Evolutionary conservation across 2,888 invertebrate genomes (phyloP), one percentile per base, ranked within the genome.

Genomic region (Allolobophora icterica): DNA sequence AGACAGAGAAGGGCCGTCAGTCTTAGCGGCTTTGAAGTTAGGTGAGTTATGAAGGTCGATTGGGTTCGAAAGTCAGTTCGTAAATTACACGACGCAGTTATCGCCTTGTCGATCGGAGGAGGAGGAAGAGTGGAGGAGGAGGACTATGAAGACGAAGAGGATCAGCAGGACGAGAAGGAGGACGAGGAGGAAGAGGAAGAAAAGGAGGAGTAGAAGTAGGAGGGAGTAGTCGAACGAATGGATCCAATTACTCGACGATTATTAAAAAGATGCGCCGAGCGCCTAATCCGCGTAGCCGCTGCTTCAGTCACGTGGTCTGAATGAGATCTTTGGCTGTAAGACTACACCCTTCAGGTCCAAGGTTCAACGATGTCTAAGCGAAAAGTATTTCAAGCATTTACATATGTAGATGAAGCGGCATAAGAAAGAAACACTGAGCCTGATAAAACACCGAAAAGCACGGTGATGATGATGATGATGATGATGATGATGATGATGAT

Each of bases 181-280:
- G 42, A 17, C 1, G 17, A 42, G 42, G 42, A 42, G 42, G 15
- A 52, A 4, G 15, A 33, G 40, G 45, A n/a, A 1, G 8, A 52
- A 15, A 24, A 35, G 21, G 21, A 45, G 52, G 90, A 90, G 90
- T 38, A 90, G 17, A 19, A 90, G 52, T 35, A 38, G 84, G 38
- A 90, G 33, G 58, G 6, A 33, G n/a, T 40, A 42, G 17, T 84
- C 38, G 84, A 83, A 6, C 42, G 71, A 21, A 38, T 90, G 71
- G 71, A 71, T 71, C 71, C 71, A n/a, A n/a, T 71, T 71, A 71
- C 71, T n/a, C 8, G n/a, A 71, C 30, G 17, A n/a, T 71, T 4
- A n/a, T 8, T n/a, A 17, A 8, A 52, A 21, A 24, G 3, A 24
- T 8, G 21, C 1, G 3, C n/a, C n/a, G n/a, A n/a, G n/a, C n/a